phyloP scores from a whole-genome alignment of 2,797 vertebrate genomes.

The Coluber constrictor region DNA sequence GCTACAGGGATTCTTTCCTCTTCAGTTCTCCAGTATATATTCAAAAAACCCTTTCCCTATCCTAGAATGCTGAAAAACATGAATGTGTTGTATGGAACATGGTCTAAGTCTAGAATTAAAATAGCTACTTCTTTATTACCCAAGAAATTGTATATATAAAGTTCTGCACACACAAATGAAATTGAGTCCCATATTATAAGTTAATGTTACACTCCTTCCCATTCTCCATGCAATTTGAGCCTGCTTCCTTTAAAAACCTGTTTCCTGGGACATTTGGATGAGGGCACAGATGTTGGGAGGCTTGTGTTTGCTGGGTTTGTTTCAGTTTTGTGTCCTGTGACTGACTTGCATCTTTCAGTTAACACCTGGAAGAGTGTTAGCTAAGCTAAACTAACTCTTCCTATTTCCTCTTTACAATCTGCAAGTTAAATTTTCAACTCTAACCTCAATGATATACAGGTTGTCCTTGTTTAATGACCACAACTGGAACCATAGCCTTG shows the following conservation, averaged over 20 bases:
- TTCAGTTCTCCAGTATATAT: not conserved
- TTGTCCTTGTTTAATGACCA: not conserved
- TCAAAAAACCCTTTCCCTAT: not conserved
- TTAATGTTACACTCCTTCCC: not conserved
- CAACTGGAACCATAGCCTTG: not conserved
- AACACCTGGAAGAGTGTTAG: not conserved
- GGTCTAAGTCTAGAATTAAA: not conserved
- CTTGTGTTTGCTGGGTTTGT: not conserved
- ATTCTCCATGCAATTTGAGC: not conserved
- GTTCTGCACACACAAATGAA: not conserved
- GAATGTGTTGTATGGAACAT: not conserved
- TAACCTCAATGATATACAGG: not conserved
- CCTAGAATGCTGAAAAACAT: not conserved
- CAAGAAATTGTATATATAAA: not conserved
- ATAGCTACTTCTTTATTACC: not conserved
- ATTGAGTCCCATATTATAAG: not conserved
- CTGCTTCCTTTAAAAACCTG: not conserved
- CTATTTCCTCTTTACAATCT: not conserved
- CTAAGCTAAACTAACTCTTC: not conserved
- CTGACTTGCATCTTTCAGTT: not conserved
- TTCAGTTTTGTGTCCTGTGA: not conserved
- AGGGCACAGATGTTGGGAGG: not conserved
- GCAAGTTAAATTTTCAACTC: not conserved
- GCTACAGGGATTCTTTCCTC: not conserved
- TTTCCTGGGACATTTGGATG: not conserved